A percentile compares a stretch with the other conserved stretches of the same genome.
Conservation (phyloP, 2,888 invertebrate species). For the Lamproptera curius region DNA sequence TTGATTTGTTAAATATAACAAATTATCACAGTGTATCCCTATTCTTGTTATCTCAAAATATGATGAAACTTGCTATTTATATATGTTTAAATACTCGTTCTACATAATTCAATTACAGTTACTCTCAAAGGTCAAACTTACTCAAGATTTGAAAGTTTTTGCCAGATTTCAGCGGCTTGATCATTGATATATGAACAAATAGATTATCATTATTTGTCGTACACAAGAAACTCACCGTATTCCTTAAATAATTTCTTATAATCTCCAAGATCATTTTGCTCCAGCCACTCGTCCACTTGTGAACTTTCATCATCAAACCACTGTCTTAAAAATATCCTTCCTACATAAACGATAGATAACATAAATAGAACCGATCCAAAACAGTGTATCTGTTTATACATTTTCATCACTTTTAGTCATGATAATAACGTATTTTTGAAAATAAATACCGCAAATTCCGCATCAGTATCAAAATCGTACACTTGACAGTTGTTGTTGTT, state of each 20-base stretch:
- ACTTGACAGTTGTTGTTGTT: slow-evolving; percentile 1
- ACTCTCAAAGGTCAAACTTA: too few species aligned
- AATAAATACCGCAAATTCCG: slow-evolving; percentile 23
- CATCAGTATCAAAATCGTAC: slow-evolving; percentile 25
- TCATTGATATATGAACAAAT: too few species aligned
- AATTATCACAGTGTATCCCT: too few species aligned
- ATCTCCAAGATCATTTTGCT: slow-evolving; percentile 83
- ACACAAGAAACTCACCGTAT: slow-evolving; percentile 79
- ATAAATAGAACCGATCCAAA: slow-evolving; percentile 52
- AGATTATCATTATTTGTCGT: too few species aligned
- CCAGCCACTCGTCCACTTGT: slow-evolving; percentile 86
- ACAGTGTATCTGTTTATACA: slow-evolving; percentile 57
- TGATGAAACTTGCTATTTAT: too few species aligned
- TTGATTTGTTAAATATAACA: too few species aligned
- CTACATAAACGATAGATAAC: slow-evolving; percentile 54
- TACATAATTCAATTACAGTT: too few species aligned
- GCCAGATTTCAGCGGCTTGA: too few species aligned
- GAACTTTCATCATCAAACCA: slow-evolving; percentile 74
- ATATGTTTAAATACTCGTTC: too few species aligned
- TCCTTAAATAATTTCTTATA: slow-evolving; percentile 84
- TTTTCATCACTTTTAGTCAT: slow-evolving; percentile 50
- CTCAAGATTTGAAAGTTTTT: too few species aligned
- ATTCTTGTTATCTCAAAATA: too few species aligned
- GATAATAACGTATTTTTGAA: slow-evolving; percentile 34
- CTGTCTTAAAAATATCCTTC: slow-evolving; percentile 54